Base-by-base conservation (phyloP, 2,113 vertebrate genomes). In the Platycercus adscitus region DNA sequence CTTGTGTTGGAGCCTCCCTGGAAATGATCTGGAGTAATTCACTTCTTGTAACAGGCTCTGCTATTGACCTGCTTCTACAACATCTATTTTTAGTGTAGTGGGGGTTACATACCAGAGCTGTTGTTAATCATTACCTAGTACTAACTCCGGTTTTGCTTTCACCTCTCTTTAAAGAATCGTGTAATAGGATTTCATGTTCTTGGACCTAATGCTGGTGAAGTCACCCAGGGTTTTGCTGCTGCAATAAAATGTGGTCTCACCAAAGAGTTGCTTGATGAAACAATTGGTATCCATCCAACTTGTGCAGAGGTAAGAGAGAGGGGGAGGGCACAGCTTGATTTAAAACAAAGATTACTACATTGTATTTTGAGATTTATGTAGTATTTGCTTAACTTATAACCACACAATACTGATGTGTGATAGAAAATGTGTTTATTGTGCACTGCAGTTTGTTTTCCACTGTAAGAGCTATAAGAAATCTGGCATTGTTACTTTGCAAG, bases 241-340 rank as follows among this genome's bases (percentile, higher is more conserved):
- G 99, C 99, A 69, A 99, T 99, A 97, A 99, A 99, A 91, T 99
- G 99, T 91, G 99, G 99, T 2, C 96, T 98, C 70, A 99, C 99
- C 13, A 99, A 99, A 79, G 98, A 98, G 47, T 98, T 98, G 78
- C 98, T 99, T 50, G 98, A 99, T 95, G 88, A 92, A 93, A 99
- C 99, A 28, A 99, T 99, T 50, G 99, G 99, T 52, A 99, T 99
- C 80, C 99, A 99, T 91, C 99, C 99, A 23, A 99, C 99, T 8
- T 99, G 99, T 86, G 99, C 98, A 73, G 99, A 99, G 99, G 99
- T 99, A 96, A 72, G 93, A 26, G 93, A 26, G 76, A 39, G 35
- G 23, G 73, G 11, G 7, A 46, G 9, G 26, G 26, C 29, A 69
- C 21, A 70, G 12, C 44, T 72, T 47, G 26, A 28, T 86, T 66